Base-by-base conservation (phyloP, 2,797 vertebrate species). In the Darevskia mixta region DNA sequence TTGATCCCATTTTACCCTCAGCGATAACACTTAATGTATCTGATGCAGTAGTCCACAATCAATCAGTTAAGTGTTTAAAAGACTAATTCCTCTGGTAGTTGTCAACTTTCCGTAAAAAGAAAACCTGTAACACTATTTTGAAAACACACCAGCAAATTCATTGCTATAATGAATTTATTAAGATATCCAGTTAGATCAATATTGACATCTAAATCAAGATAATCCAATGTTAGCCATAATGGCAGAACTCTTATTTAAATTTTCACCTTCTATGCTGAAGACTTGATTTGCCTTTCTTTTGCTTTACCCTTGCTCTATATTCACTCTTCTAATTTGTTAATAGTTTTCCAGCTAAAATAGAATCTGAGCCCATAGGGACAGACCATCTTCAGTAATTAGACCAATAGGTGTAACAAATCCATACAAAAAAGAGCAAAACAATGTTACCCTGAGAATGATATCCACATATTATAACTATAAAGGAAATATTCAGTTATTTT, bases 291-390 rank as follows among this genome's bases (percentile, higher is more conserved):
- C 29, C 45, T 72, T 88, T 71, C 35, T n/a, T 13, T 64, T 92
- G 83, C 64, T 91, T 91, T 95, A 91, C 93, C 95, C 93, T 95
- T 96, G 94, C 83, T 94, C 95, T 93, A 95, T 32, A 94, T 96
- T 11, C 38, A 64, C 55, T 0, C 49, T 92, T 83, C 88, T 94
- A 86, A 89, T 35, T 81, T 90, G 78, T 90, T 94, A 95, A 95
- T 94, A 82, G 73, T 92, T 93, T 93, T 86, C 49, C 81, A 41
- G 86, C 88, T 92, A 95, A 95, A 96, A 96, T 95, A 95, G 88
- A 89, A 92, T 64, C 88, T 81, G 58, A 18, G 72, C 90, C 93
- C 91, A 90, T 75, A 89, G 93, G 95, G 95, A 95, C 32, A 81
- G 79, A 89, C 87, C 23, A 86, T 73, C 82, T 72, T 71, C 93